phyloP scores from a whole-genome alignment of 2,797 vertebrate species.

The Coregonus sp. region DNA sequence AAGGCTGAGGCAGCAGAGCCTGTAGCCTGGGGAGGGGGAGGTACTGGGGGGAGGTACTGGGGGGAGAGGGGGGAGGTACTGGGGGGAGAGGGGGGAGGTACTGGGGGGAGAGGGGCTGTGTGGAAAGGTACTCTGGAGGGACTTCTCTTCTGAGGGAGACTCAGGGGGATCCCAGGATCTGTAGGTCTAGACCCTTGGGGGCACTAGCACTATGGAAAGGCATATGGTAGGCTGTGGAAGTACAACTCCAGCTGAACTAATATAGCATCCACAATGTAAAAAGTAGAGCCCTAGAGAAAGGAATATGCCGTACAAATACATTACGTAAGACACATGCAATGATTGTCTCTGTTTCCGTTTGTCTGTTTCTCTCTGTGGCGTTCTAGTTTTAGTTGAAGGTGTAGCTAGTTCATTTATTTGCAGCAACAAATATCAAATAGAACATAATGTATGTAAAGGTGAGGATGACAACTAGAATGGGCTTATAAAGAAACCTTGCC shows the following conservation, averaged over 20 bases:
- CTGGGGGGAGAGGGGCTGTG: neutral
- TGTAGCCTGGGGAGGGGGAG: conserved; percentile 19
- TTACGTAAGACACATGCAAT: conserved; percentile 29
- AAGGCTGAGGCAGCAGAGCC: conserved; percentile 25
- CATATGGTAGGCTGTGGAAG: conserved; percentile 26
- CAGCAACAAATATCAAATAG: neutral
- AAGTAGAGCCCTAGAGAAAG: conserved; percentile 24
- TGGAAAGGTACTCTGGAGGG: neutral
- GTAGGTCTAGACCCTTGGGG: neutral
- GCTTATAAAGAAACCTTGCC: neutral
- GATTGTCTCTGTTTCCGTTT: neutral
- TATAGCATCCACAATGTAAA: conserved; percentile 17
- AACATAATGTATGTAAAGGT: neutral
- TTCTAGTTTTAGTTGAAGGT: neutral
- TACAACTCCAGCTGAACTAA: conserved; percentile 29
- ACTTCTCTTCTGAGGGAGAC: neutral
- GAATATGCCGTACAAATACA: neutral
- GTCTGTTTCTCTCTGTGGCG: neutral
- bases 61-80: conserved; percentile 5
- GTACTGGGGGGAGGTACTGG: conserved; percentile 33
- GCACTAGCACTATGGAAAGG: conserved; percentile 51
- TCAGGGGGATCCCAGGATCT: neutral
- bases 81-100: conserved; percentile 13
- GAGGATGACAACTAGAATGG: neutral
- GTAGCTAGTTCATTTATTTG: neutral